phyloP scores from a whole-genome alignment of 2,888 invertebrate genomes.

The Trichogramma evanescens region DNA sequence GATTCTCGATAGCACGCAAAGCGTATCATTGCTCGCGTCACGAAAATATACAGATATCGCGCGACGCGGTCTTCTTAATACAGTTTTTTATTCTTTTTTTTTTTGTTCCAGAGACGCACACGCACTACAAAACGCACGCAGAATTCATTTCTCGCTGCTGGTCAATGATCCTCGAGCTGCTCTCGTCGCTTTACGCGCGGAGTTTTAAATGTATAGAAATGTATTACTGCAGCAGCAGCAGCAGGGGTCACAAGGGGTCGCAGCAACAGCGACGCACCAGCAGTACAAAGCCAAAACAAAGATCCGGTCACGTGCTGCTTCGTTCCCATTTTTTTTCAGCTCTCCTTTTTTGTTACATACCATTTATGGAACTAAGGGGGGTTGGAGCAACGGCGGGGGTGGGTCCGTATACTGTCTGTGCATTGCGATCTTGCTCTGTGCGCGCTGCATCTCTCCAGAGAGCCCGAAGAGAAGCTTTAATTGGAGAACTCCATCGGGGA shows the following conservation, averaged over 20 bases:
- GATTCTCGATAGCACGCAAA: too few relatives aligned
- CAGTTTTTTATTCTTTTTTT: too few relatives aligned
- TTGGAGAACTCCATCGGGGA: constrained; percentile 14
- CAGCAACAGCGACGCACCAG: too few relatives aligned
- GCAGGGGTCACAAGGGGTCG: not conserved
- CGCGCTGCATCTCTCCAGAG: constrained; percentile 3
- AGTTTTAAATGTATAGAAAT: not conserved
- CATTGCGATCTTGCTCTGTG: not conserved
- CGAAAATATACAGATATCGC: too few relatives aligned
- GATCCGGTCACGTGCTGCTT: constrained; percentile 16
- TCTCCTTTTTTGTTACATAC: not conserved
- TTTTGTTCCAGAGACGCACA: too few relatives aligned
- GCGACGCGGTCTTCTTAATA: too few relatives aligned
- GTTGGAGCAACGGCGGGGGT: not conserved
- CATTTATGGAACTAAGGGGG: not conserved
- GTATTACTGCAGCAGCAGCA: not conserved
- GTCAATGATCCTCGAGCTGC: too few relatives aligned
- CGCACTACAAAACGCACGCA: too few relatives aligned
- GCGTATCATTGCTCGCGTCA: too few relatives aligned
- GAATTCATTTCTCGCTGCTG: too few relatives aligned
- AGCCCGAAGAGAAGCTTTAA: constrained; percentile 8
- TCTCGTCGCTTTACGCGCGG: too few relatives aligned
- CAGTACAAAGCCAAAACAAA: too few relatives aligned
- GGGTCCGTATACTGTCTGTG: not conserved
- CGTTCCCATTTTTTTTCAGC: not conserved